phyloP scores from a whole-genome alignment of 2,113 vertebrate genomes.

The Pterophyllum scalare region DNA sequence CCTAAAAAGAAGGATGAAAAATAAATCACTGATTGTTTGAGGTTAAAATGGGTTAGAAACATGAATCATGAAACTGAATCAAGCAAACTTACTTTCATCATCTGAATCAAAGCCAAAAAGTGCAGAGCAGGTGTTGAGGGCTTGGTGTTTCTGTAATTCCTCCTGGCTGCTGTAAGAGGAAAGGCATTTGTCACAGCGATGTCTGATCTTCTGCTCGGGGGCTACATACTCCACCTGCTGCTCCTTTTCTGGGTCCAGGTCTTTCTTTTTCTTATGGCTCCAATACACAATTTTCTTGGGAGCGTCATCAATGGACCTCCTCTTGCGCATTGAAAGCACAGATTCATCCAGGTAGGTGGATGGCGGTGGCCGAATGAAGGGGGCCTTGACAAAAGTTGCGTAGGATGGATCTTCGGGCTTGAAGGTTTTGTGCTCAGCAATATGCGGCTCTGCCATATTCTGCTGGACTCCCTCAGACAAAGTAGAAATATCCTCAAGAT shows the following conservation, averaged over 20 bases:
- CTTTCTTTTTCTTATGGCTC: conserved; percentile 63
- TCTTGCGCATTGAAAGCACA: conserved; percentile 96
- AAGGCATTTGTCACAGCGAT: conserved; percentile 93
- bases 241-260: neutral
- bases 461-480: conserved; percentile 62
- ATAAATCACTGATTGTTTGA: neutral
- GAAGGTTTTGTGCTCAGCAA: conserved; percentile 75
- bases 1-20: conserved; percentile 23
- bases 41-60: neutral
- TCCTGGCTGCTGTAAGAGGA: conserved; percentile 89
- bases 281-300: conserved; percentile 72
- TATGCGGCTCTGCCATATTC: conserved; percentile 82
- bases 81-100: conserved; percentile 91
- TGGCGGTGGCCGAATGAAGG: conserved; percentile 89
- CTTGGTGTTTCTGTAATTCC: conserved; percentile 90
- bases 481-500: conserved; percentile 33
- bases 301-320: conserved; percentile 82
- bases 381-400: conserved; percentile 66
- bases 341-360: conserved; percentile 94
- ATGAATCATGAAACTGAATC: neutral
- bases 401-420: conserved; percentile 66
- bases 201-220: conserved; percentile 75
- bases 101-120: conserved; percentile 99
- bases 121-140: conserved; percentile 93
- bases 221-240: conserved; percentile 27